phyloP scores from a whole-genome alignment of 2,113 vertebrate species.

The Hydrochoerus hydrochaeris region DNA sequence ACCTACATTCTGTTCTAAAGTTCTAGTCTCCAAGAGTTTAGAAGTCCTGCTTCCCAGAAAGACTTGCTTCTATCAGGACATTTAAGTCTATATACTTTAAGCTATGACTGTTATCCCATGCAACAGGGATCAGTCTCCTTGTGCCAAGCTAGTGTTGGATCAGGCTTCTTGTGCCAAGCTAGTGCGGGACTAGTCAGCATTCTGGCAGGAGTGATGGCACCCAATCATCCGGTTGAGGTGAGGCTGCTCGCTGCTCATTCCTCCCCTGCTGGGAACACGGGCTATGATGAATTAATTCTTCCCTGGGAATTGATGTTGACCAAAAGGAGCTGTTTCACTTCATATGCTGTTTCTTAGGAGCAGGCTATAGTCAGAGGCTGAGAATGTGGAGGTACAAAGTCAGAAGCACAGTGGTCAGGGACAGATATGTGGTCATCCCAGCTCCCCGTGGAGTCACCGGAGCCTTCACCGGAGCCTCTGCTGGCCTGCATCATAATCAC shows the following conservation, averaged over 20 bases:
- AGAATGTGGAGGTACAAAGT: background rate
- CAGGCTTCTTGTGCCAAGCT: no score
- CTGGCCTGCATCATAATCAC: background rate
- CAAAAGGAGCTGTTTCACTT: background rate
- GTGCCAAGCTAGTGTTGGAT: background rate
- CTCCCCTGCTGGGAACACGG: background rate
- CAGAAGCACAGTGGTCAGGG: background rate
- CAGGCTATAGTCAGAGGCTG: background rate
- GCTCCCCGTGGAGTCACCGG: background rate
- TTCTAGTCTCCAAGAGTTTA: background rate
- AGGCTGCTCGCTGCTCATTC: background rate
- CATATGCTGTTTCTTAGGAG: background rate
- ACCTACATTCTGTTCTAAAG: background rate
- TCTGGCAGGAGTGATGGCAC: background rate
- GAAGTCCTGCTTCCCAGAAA: constrained; percentile 9
- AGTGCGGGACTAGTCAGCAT: background rate
- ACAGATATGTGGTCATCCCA: background rate
- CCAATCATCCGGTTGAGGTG: background rate
- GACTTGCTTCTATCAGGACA: background rate
- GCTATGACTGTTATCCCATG: background rate
- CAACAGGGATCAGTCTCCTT: background rate
- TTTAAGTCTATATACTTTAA: background rate
- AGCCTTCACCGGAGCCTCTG: background rate
- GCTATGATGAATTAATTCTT: background rate
- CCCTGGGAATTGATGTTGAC: background rate